Evolutionary conservation across 2,888 invertebrate genomes (phyloP).

Genomic region (Aspidapion aeneum): DNA sequence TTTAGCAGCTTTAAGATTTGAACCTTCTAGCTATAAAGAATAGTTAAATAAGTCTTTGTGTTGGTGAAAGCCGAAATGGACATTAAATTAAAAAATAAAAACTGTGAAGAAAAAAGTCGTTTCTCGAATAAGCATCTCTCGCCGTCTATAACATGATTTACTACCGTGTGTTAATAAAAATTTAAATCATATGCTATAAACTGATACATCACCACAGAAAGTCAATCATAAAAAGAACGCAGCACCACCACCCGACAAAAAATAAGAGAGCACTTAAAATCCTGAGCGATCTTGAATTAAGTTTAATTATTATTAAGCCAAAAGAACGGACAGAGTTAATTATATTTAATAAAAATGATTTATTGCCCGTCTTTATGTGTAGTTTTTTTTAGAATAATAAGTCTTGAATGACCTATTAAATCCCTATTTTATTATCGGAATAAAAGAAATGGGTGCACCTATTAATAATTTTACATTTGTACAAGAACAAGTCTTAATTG

Average conservation of each 20-base stretch:
- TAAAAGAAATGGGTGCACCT: background rate
- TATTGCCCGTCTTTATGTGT: slow-evolving; percentile 21
- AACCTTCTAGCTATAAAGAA: too few relatives aligned
- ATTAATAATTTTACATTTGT: background rate
- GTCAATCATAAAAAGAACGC: slow-evolving; percentile 11
- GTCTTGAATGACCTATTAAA: background rate
- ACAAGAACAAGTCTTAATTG: too few relatives aligned
- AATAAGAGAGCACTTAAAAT: slow-evolving; percentile 15
- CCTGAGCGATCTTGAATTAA: slow-evolving; percentile 14
- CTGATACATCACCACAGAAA: slow-evolving; percentile 35
- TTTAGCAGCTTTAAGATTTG: too few relatives aligned
- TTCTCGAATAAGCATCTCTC: slow-evolving; percentile 24
- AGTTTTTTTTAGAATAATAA: background rate
- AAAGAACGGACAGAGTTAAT: slow-evolving; percentile 20
- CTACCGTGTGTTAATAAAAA: slow-evolving; percentile 42
- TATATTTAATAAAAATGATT: slow-evolving; percentile 27
- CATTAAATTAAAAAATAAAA: slow-evolving; percentile 19
- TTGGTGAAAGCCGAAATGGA: slow-evolving; percentile 14
- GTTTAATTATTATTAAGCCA: slow-evolving; percentile 24
- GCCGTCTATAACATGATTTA: slow-evolving; percentile 41
- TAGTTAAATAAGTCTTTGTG: background rate
- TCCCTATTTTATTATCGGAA: background rate
- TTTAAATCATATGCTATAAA: slow-evolving; percentile 47
- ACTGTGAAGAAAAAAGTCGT: slow-evolving; percentile 19
- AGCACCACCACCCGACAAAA: background rate